These are phyloP conservation scores for Pelecanoides urinatrix DNA, from an alignment of 2,113 vertebrate species.

Conservation along the genomic window DNA sequence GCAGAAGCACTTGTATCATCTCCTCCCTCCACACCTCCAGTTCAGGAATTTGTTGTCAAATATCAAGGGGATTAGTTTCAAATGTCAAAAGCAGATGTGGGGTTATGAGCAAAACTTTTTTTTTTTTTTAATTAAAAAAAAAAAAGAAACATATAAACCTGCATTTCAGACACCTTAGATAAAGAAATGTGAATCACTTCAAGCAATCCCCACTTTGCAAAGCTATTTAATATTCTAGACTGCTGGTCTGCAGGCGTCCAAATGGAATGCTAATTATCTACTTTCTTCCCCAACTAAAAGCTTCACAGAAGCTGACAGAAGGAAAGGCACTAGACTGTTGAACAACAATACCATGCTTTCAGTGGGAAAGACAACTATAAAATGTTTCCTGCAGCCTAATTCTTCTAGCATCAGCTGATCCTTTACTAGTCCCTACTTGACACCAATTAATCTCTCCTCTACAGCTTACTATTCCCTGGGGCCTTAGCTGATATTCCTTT, in stretches of 20 bases:
- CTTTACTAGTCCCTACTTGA: conserved; percentile 77
- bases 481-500: conserved; percentile 6
- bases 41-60: conserved; percentile 41
- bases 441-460: conserved; percentile 79
- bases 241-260: conserved; percentile 46
- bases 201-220: conserved; percentile 17
- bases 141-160: background rate
- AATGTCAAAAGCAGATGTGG: conserved; percentile 19
- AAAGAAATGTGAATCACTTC: conserved; percentile 47
- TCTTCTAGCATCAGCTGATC: conserved; percentile 75
- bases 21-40: background rate
- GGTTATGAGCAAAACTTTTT: background rate
- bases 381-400: conserved; percentile 82
- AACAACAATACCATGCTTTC: conserved; percentile 72
- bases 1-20: conserved; percentile 45
- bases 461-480: background rate
- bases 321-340: conserved; percentile 74
- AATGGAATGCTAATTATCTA: conserved; percentile 73
- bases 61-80: conserved; percentile 32
- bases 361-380: conserved; percentile 78
- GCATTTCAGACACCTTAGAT: background rate
- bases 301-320: conserved; percentile 71
- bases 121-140: background rate
- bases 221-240: conserved; percentile 69
- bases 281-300: conserved; percentile 50